phyloP scores from a whole-genome alignment of 2,113 vertebrate species.

The Balaeniceps rex region DNA sequence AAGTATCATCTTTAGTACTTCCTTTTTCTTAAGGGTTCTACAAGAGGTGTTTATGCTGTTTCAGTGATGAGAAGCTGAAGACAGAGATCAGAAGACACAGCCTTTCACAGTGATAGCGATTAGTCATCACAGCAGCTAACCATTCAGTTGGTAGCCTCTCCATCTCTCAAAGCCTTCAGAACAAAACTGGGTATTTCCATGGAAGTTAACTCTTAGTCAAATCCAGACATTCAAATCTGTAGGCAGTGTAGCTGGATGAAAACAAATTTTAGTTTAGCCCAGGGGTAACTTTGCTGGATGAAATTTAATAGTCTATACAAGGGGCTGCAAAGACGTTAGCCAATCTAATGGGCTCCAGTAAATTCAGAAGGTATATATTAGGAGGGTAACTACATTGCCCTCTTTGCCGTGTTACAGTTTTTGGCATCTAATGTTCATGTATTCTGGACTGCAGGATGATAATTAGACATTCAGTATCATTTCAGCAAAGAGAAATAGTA shows the following conservation, averaged over 20 bases:
- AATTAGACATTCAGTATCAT: not conserved
- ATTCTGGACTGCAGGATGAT: not conserved
- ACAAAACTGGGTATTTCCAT: not conserved
- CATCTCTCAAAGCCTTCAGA: not conserved
- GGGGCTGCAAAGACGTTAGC: accelerated
- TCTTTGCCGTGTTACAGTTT: not conserved
- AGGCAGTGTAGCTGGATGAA: not conserved
- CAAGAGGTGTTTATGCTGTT: not conserved
- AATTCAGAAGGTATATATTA: not conserved
- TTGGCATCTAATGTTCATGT: not conserved
- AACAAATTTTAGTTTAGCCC: not conserved
- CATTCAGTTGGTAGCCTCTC: not conserved
- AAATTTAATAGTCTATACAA: not conserved
- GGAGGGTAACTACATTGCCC: not conserved
- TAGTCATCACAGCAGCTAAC: not conserved
- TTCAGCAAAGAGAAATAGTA: not conserved
- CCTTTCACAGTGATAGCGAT: not conserved
- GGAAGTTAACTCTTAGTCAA: not conserved
- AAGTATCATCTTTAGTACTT: not conserved
- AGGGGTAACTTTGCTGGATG: not conserved
- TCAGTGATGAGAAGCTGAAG: not conserved
- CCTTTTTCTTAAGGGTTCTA: not conserved
- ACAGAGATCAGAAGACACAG: not conserved
- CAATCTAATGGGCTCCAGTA: not conserved
- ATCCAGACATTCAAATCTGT: not conserved